Percentiles rank a stretch among this genome's conserved stretches.
Conservation (phyloP, 2,797 vertebrate genomes). For the Esox lucius region DNA sequence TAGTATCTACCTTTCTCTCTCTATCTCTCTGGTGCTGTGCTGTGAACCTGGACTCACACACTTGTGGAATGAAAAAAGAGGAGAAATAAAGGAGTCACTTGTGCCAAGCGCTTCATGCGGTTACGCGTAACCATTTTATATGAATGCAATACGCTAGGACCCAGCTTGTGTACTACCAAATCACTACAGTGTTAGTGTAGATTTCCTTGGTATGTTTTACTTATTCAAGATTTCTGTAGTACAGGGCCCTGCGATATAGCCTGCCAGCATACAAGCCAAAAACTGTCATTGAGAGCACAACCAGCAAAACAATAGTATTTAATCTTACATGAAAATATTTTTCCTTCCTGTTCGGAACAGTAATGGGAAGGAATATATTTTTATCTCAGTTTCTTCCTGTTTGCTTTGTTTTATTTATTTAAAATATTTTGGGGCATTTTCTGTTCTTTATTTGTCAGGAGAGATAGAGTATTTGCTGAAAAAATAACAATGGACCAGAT, state of each 20-base stretch:
- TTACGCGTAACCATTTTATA: conserved; percentile 28
- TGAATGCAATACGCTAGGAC: conserved; percentile 36
- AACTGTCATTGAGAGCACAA: background rate
- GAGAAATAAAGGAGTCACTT: background rate
- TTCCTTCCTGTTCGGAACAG: too few relatives aligned
- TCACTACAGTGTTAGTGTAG: conserved; percentile 23
- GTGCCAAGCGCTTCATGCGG: background rate
- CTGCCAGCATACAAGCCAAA: conserved; percentile 2
- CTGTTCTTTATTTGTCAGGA: too few relatives aligned
- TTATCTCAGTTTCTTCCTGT: too few relatives aligned
- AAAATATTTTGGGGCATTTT: too few relatives aligned
- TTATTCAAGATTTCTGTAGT: conserved; percentile 18
- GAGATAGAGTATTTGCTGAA: too few relatives aligned
- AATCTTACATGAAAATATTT: too few relatives aligned
- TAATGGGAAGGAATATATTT: too few relatives aligned
- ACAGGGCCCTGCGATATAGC: background rate
- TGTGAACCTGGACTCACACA: conserved; percentile 3
- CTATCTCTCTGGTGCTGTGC: too few relatives aligned
- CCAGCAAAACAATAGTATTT: too few relatives aligned
- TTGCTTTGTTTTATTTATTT: too few relatives aligned
- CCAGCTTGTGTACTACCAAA: conserved; percentile 29
- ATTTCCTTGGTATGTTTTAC: background rate
- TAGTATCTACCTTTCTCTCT: too few relatives aligned
- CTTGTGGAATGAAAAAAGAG: conserved; percentile 20
- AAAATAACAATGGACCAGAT: too few relatives aligned